A percentile compares a stretch with the other conserved stretches of the same genome.
These are phyloP conservation scores for Myiotriccus ornatus DNA, from an alignment of 2,797 vertebrate genomes.

Conservation along the genomic window DNA sequence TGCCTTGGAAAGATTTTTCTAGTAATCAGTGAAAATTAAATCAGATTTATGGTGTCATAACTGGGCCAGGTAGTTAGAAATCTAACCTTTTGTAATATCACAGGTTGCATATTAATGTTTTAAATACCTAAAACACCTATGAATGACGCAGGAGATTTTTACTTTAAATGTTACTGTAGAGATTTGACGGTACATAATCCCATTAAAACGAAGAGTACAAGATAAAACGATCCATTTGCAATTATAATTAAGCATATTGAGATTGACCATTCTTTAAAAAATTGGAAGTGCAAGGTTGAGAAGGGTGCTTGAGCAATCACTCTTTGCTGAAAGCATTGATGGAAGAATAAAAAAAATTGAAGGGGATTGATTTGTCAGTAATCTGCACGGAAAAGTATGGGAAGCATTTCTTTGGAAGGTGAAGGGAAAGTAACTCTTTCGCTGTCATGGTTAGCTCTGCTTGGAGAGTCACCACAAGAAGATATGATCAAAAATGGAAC, in stretches of 20 bases:
- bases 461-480: background rate
- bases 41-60: slow-evolving; percentile 17
- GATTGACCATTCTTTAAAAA: slow-evolving; percentile 43
- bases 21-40: background rate
- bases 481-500: background rate
- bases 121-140: background rate
- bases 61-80: background rate
- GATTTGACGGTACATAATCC: background rate
- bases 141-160: slow-evolving; percentile 21
- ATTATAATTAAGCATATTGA: slow-evolving; percentile 11
- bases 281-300: slow-evolving; percentile 4
- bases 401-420: background rate
- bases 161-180: slow-evolving; percentile 28
- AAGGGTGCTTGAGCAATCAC: slow-evolving; percentile 23
- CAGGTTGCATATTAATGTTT: slow-evolving; percentile 30
- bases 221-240: slow-evolving; percentile 31
- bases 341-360: slow-evolving; percentile 36
- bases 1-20: slow-evolving; percentile 17
- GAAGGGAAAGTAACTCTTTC: background rate
- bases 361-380: slow-evolving; percentile 3
- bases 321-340: slow-evolving; percentile 45
- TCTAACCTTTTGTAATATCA: slow-evolving; percentile 14
- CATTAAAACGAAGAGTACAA: slow-evolving; percentile 45
- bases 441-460: background rate
- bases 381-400: background rate